These are phyloP conservation scores for Pachycephala philippinensis DNA, from an alignment of 2,113 vertebrate genomes.

Conservation along the genomic window DNA sequence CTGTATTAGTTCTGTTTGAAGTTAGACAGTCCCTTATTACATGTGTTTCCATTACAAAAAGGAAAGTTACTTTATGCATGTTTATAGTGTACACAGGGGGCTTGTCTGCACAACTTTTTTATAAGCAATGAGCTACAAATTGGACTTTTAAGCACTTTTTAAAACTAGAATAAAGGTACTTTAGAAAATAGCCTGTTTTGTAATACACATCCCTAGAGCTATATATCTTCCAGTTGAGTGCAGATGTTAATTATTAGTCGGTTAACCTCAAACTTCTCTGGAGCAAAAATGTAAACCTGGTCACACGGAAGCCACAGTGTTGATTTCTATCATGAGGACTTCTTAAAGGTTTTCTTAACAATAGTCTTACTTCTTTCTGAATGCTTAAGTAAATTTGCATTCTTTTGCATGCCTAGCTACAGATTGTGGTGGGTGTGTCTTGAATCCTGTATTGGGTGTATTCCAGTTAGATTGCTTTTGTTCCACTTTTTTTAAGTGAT, in stretches of 20 bases:
- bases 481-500: background rate
- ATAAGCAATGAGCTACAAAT: constrained; percentile 20
- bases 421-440: background rate
- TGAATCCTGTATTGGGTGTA: background rate
- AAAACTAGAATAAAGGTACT: background rate
- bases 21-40: background rate
- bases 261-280: constrained; percentile 54
- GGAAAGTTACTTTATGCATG: background rate
- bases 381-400: background rate
- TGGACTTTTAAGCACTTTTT: background rate
- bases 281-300: background rate
- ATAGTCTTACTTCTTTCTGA: background rate
- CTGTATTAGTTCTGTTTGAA: background rate
- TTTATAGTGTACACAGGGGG: background rate
- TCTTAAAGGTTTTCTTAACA: background rate
- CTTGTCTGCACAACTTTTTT: constrained; percentile 8
- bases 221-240: constrained; percentile 28
- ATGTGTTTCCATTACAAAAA: background rate
- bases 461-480: background rate
- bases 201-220: constrained; percentile 41
- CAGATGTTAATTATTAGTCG: constrained; percentile 59
- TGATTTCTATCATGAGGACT: background rate
- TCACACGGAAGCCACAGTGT: background rate
- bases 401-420: background rate
- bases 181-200: constrained; percentile 32